Percentiles rank a stretch among this genome's conserved stretches.
Evolutionary conservation across 2,113 vertebrate species (phyloP).

Genomic region (Meles meles): DNA sequence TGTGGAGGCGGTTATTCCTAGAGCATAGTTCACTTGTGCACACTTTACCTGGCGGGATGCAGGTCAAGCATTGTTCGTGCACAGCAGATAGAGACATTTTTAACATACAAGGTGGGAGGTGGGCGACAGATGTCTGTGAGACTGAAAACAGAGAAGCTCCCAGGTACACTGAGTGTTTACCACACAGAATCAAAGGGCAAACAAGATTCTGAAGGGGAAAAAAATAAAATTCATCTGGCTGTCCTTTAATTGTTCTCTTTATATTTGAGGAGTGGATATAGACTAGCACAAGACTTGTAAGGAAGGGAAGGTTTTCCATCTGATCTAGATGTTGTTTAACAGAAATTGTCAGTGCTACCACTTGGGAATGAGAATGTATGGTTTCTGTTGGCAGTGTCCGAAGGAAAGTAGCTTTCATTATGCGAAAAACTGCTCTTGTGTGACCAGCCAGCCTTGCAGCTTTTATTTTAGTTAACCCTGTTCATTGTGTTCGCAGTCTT

Average conservation of each 20-base stretch:
- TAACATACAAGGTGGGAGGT: neutral
- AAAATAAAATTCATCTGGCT: neutral
- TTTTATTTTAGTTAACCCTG: neutral
- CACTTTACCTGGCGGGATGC: slow-evolving; percentile 37
- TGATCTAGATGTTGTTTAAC: neutral
- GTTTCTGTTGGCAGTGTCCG: neutral
- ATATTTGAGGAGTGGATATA: neutral
- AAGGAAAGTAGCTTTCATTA: neutral
- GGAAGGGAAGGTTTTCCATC: neutral
- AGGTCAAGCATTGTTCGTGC: slow-evolving; percentile 33
- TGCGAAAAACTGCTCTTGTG: neutral
- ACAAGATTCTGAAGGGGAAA: neutral
- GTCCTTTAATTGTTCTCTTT: neutral
- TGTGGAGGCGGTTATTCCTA: slow-evolving; percentile 8
- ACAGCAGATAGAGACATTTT: slow-evolving; percentile 6
- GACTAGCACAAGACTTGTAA: neutral
- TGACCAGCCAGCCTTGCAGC: neutral
- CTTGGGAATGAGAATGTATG: neutral
- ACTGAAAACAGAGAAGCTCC: neutral
- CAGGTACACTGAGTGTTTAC: neutral
- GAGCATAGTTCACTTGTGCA: slow-evolving; percentile 37
- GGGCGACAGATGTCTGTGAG: neutral
- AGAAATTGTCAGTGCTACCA: neutral
- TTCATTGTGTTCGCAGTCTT: neutral
- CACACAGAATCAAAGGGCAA: slow-evolving; percentile 17